Percentiles rank a stretch among this genome's conserved stretches.
Conservation (phyloP, 37 sponge, comb jelly and placozoan species). For the Cliona cf. orientalis region DNA sequence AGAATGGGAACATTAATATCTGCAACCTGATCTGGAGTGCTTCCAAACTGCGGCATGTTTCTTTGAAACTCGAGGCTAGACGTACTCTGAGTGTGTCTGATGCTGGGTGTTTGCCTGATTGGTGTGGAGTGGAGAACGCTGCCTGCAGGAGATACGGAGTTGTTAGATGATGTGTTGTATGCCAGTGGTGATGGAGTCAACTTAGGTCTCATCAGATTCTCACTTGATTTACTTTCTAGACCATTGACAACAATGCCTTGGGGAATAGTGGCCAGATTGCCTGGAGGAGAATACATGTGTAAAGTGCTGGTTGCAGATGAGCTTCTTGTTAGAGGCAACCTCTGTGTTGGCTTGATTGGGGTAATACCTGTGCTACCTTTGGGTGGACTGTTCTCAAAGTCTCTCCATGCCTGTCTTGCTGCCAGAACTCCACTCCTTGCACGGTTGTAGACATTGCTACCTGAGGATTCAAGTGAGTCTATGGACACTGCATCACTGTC, state of each 20-base stretch:
- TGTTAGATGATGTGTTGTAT: background rate
- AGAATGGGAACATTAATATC: conserved; percentile 24
- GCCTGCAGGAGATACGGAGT: background rate
- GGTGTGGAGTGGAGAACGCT: background rate
- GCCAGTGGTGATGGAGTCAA: background rate
- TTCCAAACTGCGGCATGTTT: background rate
- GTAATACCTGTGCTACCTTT: conserved; percentile 47
- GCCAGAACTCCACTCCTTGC: background rate
- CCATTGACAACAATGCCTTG: background rate
- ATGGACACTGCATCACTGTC: conserved; percentile 49
- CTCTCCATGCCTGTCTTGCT: conserved; percentile 26
- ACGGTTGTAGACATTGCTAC: background rate
- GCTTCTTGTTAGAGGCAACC: background rate
- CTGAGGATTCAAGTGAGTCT: conserved; percentile 53
- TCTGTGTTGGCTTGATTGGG: conserved; percentile 11
- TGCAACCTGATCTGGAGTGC: background rate
- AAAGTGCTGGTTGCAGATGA: background rate
- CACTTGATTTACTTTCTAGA: background rate
- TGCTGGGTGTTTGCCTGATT: background rate
- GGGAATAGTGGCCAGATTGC: background rate
- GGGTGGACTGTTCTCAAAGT: conserved; percentile 30
- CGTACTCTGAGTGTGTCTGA: background rate
- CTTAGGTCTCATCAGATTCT: background rate
- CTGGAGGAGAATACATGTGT: background rate
- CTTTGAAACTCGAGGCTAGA: background rate